Evolutionary conservation across 2,888 invertebrate genomes (phyloP).

Genomic region (Aspidiotus destructor): DNA sequence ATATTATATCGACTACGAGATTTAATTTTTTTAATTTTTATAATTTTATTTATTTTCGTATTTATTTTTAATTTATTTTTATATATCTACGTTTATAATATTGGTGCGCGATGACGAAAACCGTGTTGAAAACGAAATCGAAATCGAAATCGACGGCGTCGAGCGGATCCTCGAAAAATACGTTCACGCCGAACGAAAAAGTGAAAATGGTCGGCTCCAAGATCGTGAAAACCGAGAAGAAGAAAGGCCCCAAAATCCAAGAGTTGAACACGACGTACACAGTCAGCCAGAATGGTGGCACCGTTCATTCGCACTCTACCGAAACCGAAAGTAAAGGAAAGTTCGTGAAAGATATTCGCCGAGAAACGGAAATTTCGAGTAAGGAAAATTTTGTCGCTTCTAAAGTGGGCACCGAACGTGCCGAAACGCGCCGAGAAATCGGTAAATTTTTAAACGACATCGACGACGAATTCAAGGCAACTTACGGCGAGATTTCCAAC

Average conservation of each 20-base stretch:
- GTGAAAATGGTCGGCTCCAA: constrained; percentile 30
- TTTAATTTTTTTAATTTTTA: constrained; percentile 6
- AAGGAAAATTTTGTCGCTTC: not conserved
- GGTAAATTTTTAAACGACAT: constrained; percentile 26
- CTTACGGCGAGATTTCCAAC: constrained; percentile 11
- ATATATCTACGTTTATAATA: not conserved
- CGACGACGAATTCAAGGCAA: constrained; percentile 25
- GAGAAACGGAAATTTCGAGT: not conserved
- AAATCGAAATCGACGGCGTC: constrained; percentile 11
- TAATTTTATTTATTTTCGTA: constrained; percentile 1
- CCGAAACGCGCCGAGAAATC: constrained; percentile 23
- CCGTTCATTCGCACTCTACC: constrained; percentile 6
- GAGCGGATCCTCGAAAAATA: constrained; percentile 8
- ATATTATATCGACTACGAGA: constrained; percentile 5
- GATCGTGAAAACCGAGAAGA: constrained; percentile 27
- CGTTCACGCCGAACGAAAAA: constrained; percentile 26
- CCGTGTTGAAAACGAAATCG: constrained; percentile 3
- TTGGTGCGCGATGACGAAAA: not conserved
- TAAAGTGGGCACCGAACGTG: not conserved
- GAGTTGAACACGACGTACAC: constrained; percentile 11
- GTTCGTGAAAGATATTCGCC: not conserved
- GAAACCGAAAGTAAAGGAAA: constrained; percentile 6
- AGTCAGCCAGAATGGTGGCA: not conserved
- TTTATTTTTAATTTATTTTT: not conserved
- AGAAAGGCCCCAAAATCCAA: constrained; percentile 6